These are phyloP conservation scores for Thumatha senex DNA, from an alignment of 2,888 invertebrate species.

Conservation along the genomic window DNA sequence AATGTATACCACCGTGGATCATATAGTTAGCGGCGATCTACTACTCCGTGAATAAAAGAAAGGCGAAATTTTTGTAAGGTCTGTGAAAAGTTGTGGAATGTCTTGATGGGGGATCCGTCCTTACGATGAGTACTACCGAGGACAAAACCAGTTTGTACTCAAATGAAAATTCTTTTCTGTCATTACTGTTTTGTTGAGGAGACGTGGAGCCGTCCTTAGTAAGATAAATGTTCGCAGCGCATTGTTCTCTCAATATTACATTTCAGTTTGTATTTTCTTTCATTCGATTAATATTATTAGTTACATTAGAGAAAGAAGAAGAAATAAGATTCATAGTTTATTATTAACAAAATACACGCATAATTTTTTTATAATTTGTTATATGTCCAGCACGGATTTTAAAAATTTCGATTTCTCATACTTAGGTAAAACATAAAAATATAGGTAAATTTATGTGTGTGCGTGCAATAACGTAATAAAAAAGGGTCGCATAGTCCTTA, in stretches of 20 bases:
- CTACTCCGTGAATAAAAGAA: slow-evolving; percentile 41
- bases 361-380: no score
- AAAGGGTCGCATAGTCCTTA: no score
- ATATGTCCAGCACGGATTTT: no score
- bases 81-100: slow-evolving; percentile 72
- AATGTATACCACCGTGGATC: slow-evolving; percentile 37
- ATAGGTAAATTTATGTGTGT: no score
- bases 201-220: slow-evolving; percentile 44
- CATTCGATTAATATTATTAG: neutral
- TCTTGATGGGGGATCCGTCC: slow-evolving; percentile 57
- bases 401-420: no score
- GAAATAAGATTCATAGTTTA: no score
- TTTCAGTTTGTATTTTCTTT: slow-evolving; percentile 7
- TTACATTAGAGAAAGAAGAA: neutral
- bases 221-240: slow-evolving; percentile 38
- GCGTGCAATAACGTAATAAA: no score
- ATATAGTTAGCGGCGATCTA: slow-evolving; percentile 38
- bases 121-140: slow-evolving; percentile 51
- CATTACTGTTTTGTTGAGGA: slow-evolving; percentile 67
- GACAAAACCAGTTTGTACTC: slow-evolving; percentile 55
- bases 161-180: slow-evolving; percentile 75
- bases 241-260: slow-evolving; percentile 29
- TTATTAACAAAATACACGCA: no score
- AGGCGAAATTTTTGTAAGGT: slow-evolving; percentile 53
- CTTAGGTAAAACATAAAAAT: no score